Percentiles rank a stretch among this genome's conserved stretches.
Conservation (phyloP, 1,140 invertebrate species). For the Pogonognathellus flavescens region DNA sequence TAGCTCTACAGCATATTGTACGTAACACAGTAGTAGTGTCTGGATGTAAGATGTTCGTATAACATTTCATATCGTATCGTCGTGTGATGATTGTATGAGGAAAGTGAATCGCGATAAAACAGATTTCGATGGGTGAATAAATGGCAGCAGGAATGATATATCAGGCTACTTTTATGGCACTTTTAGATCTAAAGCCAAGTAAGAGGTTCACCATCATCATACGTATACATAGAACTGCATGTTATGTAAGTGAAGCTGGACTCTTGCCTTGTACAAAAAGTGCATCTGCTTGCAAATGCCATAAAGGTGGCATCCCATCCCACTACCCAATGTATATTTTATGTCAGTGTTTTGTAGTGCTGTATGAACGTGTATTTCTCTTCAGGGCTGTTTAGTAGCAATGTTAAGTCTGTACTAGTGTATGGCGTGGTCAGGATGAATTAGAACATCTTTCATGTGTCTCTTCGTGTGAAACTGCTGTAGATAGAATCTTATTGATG, state of each 20-base stretch:
- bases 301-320: not conserved
- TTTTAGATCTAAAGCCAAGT: conserved; percentile 28
- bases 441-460: conserved; percentile 23
- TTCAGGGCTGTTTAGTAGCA: not conserved
- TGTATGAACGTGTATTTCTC: not conserved
- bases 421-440: conserved; percentile 14
- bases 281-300: conserved; percentile 15
- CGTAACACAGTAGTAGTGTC: not conserved
- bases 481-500: not conserved
- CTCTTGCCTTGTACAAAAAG: not conserved
- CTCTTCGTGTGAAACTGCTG: conserved; percentile 34
- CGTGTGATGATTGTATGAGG: conserved; percentile 45
- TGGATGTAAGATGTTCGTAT: not conserved
- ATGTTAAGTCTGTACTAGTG: not conserved
- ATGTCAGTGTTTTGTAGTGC: not conserved
- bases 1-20: not conserved
- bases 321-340: not conserved
- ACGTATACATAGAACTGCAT: conserved; percentile 11
- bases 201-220: not conserved
- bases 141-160: conserved; percentile 48
- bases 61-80: conserved; percentile 30
- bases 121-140: conserved; percentile 54
- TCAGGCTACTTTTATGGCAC: conserved; percentile 50
- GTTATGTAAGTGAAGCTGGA: not conserved
- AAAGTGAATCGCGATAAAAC: conserved; percentile 54